phyloP scores from a whole-genome alignment of 2,888 invertebrate genomes.

The Tenthredo livida region DNA sequence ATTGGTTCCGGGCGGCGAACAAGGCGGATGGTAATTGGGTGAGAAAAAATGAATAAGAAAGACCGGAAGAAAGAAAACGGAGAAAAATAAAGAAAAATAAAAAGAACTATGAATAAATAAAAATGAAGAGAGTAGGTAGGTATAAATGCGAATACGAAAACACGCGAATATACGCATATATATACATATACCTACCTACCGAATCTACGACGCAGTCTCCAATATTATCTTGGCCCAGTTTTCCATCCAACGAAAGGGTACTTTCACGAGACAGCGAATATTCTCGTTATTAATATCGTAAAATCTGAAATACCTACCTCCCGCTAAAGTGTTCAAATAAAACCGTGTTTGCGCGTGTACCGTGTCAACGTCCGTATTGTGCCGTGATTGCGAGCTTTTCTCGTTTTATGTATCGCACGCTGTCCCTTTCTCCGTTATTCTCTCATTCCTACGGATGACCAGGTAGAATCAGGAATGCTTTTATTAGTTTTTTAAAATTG shows the following conservation, averaged over 20 bases:
- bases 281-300: slow-evolving; percentile 56
- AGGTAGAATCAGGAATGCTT: slow-evolving; percentile 15
- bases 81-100: not conserved
- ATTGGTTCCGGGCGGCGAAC: not conserved
- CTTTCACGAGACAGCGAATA: slow-evolving; percentile 28
- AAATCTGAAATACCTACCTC: slow-evolving; percentile 57
- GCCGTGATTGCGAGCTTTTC: slow-evolving; percentile 49
- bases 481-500: slow-evolving; percentile 19
- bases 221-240: slow-evolving; percentile 55
- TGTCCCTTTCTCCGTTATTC: slow-evolving; percentile 5
- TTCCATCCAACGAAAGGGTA: slow-evolving; percentile 13
- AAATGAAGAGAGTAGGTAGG: not conserved
- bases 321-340: slow-evolving; percentile 53
- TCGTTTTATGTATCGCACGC: slow-evolving; percentile 38
- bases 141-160: not conserved
- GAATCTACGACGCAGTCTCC: not conserved
- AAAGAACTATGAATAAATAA: not conserved
- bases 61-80: not conserved
- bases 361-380: slow-evolving; percentile 16
- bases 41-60: not conserved
- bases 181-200: too few relatives aligned
- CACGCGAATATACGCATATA: not conserved
- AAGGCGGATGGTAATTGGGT: slow-evolving; percentile 22
- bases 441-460: not conserved
- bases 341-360: slow-evolving; percentile 46